A percentile compares a stretch with the other conserved stretches of the same genome.
These are phyloP conservation scores for Cygnus atratus DNA, from an alignment of 2,113 vertebrate genomes.

Conservation along the genomic window DNA sequence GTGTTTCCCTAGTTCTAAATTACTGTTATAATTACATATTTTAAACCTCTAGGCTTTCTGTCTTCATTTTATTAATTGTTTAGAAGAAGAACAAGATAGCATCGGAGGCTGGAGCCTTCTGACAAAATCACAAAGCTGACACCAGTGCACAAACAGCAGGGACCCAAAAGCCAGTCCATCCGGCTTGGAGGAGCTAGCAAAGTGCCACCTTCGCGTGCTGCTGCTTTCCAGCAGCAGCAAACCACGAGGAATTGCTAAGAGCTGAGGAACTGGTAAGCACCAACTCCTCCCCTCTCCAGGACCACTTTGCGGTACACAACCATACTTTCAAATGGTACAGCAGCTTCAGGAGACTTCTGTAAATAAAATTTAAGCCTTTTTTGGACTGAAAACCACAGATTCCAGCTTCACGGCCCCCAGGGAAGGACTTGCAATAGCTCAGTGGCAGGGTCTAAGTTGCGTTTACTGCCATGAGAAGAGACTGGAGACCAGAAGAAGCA, in stretches of 20 bases:
- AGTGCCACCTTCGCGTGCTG: not conserved
- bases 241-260: not conserved
- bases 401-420: not conserved
- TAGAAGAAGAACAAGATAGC: conserved; percentile 33
- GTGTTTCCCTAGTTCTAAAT: conserved; percentile 33
- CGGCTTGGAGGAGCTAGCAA: not conserved
- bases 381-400: not conserved
- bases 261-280: not conserved
- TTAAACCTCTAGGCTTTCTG: conserved; percentile 49
- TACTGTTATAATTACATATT: conserved; percentile 53
- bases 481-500: not conserved
- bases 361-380: not conserved
- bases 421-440: not conserved
- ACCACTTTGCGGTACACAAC: not conserved
- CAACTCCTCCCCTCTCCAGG: not conserved
- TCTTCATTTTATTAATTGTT: conserved; percentile 54
- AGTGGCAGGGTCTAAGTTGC: not conserved
- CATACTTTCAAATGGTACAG: not conserved
- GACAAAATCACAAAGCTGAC: conserved; percentile 8
- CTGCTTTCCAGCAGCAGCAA: not conserved
- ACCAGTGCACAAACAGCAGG: not conserved
- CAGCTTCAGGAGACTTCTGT: not conserved
- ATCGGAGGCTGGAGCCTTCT: conserved; percentile 33
- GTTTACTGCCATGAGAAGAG: not conserved
- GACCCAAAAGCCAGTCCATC: not conserved